Base-by-base conservation (phyloP, 1,140 invertebrate genomes). In the Hyphantria cunea region DNA sequence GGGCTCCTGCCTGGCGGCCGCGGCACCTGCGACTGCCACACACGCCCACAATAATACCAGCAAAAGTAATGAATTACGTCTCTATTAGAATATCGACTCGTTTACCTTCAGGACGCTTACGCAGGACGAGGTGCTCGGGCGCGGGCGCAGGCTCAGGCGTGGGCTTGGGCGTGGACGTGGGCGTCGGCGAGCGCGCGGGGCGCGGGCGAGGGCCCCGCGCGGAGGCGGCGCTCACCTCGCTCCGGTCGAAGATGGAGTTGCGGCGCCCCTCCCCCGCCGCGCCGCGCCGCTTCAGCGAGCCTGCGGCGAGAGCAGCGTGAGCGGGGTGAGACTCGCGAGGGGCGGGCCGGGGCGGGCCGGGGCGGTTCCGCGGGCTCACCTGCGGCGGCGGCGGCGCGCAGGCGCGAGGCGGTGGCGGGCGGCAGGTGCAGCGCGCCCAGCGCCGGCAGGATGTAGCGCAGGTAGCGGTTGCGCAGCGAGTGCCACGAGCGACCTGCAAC, bases 401-500 rank as follows among this genome's bases (percentile, higher is more conserved):
- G 74, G 0, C 68, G 44, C 7, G 54, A 14, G 32, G 63, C 74
- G 8, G 61, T 53, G 0, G 44, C 31, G 0, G 68, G 66, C 33
- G 73, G 59, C 68, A 82, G 59, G 17, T 62, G 54, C 34, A 80
- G 68, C 37, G 39, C 7, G 25, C 42, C 64, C 17, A 89, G 78
- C 34, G 74, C 31, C 10, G 84, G 84, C 73, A 89, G 79, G 53
- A 89, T 47, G 69, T 80, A 67, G 32, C 86, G 76, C 66, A 89
- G 76, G 78, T 89, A 89, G 48, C 86, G 76, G 72, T 89, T 89
- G 34, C 83, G 75, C 52, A 89, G 78, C 48, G 84, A 86, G 59
- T 89, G 86, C 84, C 84, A 89, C 42, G 84, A 66, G 7, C 86
- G 74, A 45, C 32, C 80, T 83, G 76, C 58, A 53, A 17, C 9